A percentile compares a stretch with the other conserved stretches of the same genome.
Conservation (phyloP, 1,140 invertebrate genomes). For the Varroa destructor region DNA sequence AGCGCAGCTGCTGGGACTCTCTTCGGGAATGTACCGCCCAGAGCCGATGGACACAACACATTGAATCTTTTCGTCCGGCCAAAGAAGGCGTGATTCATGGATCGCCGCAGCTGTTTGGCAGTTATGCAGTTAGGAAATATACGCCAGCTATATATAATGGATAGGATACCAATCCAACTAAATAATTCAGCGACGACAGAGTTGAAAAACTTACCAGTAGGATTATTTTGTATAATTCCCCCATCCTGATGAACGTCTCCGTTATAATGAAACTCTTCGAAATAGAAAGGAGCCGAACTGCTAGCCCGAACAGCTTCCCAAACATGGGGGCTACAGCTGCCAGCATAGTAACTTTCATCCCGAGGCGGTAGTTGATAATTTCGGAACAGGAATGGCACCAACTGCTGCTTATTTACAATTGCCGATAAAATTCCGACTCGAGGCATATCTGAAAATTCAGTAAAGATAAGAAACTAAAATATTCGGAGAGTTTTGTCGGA, state of each 20-base stretch:
- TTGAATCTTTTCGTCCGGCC: slow-evolving; percentile 62
- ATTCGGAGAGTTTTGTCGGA: slow-evolving; percentile 26
- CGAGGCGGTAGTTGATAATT: slow-evolving; percentile 69
- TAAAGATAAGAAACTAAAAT: not conserved
- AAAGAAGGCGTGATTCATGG: slow-evolving; percentile 69
- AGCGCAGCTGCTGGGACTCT: slow-evolving; percentile 28
- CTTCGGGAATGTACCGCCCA: slow-evolving; percentile 47
- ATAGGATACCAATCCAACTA: not conserved
- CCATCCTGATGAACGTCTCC: slow-evolving; percentile 59
- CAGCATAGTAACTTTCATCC: slow-evolving; percentile 56
- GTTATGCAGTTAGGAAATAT: slow-evolving; percentile 47
- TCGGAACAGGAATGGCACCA: slow-evolving; percentile 74
- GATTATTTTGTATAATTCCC: slow-evolving; percentile 15
- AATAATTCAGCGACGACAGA: not conserved
- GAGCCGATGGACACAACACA: slow-evolving; percentile 80
- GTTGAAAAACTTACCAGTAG: not conserved
- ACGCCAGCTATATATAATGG: not conserved
- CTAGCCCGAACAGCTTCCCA: slow-evolving; percentile 83
- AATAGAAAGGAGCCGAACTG: slow-evolving; percentile 81
- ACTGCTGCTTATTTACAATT: slow-evolving; percentile 60
- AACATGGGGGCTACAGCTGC: slow-evolving; percentile 55
- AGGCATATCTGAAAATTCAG: slow-evolving; percentile 36
- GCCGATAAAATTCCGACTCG: slow-evolving; percentile 63
- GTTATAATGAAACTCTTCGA: slow-evolving; percentile 65
- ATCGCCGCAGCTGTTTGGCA: slow-evolving; percentile 78